Evolutionary conservation across 2,888 invertebrate genomes (phyloP), one percentile per base, ranked within the genome.

Genomic region (Timema cristinae): DNA sequence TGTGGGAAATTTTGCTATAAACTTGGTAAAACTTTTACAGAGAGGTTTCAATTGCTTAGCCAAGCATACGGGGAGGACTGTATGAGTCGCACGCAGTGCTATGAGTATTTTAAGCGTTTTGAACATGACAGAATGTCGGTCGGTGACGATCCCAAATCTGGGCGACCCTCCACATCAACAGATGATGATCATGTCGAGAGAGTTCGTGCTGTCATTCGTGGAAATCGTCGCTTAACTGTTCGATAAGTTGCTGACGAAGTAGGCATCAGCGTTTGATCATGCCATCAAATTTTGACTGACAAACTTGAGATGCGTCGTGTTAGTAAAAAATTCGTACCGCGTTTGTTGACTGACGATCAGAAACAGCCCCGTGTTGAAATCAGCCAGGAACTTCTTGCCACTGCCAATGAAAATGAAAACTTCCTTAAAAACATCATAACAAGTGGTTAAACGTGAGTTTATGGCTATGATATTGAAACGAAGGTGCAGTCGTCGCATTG

Each of bases 271-370:
- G 16, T 56, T 15, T n/a, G 56, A 56, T 56, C 56, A 56, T 56
- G 56, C 56, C 56, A 56, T 56, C 56, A 56, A 5, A 56, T 56
- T 56, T 56, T 7, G 8, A 56, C 15, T 7, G 56, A 8, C 9
- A 56, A 56, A 56, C 56, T 56, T 56, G 6, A 7, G 9, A 8
- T 56, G 56, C 56, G 8, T 56, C 56, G 9, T 56, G 56, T 56
- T 8, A 56, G 56, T 56, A 8, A n/a, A 56, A 56, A 56, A 56
- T 56, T n/a, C n/a, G n/a, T n/a, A n/a, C n/a, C n/a, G n/a, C n/a
- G n/a, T n/a, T n/a, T n/a, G n/a, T n/a, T n/a, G 56, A 8, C 8
- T 56, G 56, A 56, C 9, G 5, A 56, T 56, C 8, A 56, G 56
- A 56, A 56, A 56, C 56, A 56, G 56, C n/a, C 6, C 8, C 56